Percentiles rank a stretch among this genome's conserved stretches.
phyloP scores from a whole-genome alignment of 1,140 invertebrate species.

The Ooceraea biroi region DNA sequence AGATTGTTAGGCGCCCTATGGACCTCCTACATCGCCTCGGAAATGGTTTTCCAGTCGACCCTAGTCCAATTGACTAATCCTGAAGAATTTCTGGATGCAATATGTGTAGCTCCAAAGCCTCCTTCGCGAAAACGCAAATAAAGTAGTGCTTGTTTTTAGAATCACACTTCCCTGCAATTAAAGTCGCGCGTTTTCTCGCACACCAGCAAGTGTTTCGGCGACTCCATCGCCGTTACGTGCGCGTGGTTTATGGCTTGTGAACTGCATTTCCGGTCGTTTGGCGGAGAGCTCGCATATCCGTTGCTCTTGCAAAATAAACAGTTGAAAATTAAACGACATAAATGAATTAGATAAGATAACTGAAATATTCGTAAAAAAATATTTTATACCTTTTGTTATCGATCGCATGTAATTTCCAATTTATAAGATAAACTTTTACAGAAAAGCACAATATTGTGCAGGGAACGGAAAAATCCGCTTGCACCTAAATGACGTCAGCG shows the following conservation, averaged over 20 bases:
- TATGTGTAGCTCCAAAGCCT: no score
- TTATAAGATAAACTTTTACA: not conserved
- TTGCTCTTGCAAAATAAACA: not conserved
- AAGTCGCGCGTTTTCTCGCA: conserved; percentile 44
- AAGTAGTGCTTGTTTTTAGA: conserved; percentile 55
- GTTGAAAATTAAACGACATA: not conserved
- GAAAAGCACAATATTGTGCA: not conserved
- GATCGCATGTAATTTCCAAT: not conserved
- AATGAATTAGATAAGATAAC: conserved; percentile 4
- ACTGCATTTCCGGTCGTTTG: conserved; percentile 51
- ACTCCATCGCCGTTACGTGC: conserved; percentile 3
- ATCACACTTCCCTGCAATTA: conserved; percentile 42
- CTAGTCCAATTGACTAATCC: no score
- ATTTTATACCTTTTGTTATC: not conserved
- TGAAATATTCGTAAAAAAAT: conserved; percentile 13
- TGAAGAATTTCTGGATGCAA: no score
- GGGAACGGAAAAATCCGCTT: not conserved
- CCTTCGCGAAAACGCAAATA: no score
- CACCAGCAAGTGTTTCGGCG: conserved; percentile 16
- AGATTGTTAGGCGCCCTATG: not conserved
- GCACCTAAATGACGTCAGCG: not conserved
- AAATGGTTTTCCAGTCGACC: no score
- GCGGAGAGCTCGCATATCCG: conserved; percentile 9
- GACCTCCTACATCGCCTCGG: no score
- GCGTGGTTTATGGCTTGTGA: conserved; percentile 14